phyloP scores from a whole-genome alignment of 92 coral and sea anemone species.

The Zoanthus sociatus region DNA sequence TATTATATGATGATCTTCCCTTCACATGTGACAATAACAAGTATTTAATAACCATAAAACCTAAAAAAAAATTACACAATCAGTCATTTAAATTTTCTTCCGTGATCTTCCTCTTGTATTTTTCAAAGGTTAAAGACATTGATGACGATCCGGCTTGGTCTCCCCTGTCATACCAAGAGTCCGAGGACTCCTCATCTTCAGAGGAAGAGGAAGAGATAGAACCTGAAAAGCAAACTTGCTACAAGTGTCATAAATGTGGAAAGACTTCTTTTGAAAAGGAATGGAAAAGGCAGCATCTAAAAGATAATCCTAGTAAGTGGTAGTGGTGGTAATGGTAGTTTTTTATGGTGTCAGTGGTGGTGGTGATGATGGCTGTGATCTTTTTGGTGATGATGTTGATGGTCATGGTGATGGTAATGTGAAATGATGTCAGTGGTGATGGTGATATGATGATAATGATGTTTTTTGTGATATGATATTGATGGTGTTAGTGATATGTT shows the following conservation, averaged over 20 bases:
- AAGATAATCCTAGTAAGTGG: conserved; percentile 29
- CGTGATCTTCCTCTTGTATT: no score
- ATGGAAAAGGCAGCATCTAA: conserved; percentile 29
- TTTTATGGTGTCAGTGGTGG: background rate
- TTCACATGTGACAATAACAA: no score
- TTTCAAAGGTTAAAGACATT: conserved; percentile 31
- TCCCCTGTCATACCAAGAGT: conserved; percentile 16
- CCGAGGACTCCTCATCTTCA: background rate
- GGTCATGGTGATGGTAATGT: no score
- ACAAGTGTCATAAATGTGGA: conserved; percentile 25
- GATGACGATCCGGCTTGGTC: conserved; percentile 31
- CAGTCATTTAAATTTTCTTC: no score
- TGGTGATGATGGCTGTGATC: background rate
- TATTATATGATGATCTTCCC: no score
- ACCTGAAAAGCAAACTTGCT: background rate
- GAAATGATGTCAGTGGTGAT: background rate
- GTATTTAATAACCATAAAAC: no score
- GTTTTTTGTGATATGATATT: background rate
- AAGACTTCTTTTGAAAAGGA: conserved; percentile 17
- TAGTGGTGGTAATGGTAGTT: background rate
- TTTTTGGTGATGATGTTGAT: background rate
- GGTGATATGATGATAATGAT: background rate
- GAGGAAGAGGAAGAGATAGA: background rate
- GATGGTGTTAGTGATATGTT: no score
- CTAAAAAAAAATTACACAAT: no score